Conservation (phyloP, 2,888 invertebrate genomes). For the Falcaria lacertinaria region DNA sequence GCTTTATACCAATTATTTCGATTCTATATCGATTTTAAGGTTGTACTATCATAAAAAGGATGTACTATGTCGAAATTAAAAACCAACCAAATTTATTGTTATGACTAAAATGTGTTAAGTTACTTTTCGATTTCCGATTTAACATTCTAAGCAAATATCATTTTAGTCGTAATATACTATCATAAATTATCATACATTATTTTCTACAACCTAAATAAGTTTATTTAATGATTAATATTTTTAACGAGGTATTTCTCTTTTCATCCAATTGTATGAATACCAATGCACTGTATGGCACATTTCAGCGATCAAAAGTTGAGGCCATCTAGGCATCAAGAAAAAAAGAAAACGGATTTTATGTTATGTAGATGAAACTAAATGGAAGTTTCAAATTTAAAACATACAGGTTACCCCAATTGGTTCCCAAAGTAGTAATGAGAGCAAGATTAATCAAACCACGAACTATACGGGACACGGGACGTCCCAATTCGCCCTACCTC, state of each 20-base stretch:
- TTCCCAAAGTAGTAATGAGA: no score
- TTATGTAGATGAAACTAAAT: no score
- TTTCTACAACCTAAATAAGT: not conserved
- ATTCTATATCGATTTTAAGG: not conserved
- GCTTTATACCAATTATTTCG: not conserved
- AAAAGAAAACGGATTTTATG: no score
- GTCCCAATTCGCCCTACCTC: no score
- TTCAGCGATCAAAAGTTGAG: not conserved
- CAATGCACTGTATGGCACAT: slow-evolving; percentile 3
- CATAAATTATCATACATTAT: not conserved
- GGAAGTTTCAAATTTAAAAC: no score
- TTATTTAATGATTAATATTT: not conserved
- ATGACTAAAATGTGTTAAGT: not conserved
- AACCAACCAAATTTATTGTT: not conserved
- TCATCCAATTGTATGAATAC: slow-evolving; percentile 1
- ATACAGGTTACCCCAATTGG: no score
- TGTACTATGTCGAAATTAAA: not conserved
- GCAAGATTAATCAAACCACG: no score
- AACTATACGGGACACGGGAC: no score
- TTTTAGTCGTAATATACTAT: not conserved
- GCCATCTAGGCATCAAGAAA: not conserved
- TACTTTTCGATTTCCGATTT: not conserved
- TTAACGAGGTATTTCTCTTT: not conserved
- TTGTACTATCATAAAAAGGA: not conserved
- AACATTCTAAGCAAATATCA: not conserved